A percentile compares a stretch with the other conserved stretches of the same genome.
Evolutionary conservation across 2,113 vertebrate species (phyloP).

Genomic region (Sceloporus tristichus): DNA sequence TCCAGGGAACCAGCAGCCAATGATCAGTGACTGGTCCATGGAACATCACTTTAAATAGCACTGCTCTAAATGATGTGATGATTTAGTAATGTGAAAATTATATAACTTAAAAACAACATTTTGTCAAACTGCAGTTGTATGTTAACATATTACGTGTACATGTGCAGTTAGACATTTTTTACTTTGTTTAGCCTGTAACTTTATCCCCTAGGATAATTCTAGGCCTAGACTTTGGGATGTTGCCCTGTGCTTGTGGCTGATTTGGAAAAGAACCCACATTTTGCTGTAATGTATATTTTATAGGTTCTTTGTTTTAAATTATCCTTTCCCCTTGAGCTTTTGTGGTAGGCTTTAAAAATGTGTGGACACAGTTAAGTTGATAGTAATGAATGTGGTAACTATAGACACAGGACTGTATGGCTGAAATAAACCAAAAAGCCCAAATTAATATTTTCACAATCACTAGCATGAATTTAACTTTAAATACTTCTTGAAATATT

Average conservation of each 20-base stretch:
- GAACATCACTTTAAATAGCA: too few species aligned
- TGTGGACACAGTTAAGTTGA: neutral
- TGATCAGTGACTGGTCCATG: too few species aligned
- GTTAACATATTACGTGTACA: too few species aligned
- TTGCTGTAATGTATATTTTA: neutral
- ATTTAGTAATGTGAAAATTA: neutral
- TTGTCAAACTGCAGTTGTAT: neutral
- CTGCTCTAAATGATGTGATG: neutral
- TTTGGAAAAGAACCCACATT: neutral
- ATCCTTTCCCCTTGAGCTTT: neutral
- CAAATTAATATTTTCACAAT: constrained; percentile 3
- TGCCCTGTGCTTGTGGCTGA: neutral
- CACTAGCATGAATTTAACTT: neutral
- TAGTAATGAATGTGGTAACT: neutral
- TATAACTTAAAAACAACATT: neutral
- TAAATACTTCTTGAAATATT: neutral
- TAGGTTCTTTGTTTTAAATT: neutral
- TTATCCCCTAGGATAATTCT: too few species aligned
- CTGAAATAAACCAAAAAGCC: neutral
- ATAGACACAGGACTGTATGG: neutral
- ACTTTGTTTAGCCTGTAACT: too few species aligned
- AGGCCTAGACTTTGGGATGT: too few species aligned
- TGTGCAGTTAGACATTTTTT: too few species aligned
- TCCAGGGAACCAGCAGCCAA: too few species aligned
- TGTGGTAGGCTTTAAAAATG: neutral